A percentile compares a stretch with the other conserved stretches of the same genome.
phyloP scores from a whole-genome alignment of 2,797 vertebrate genomes.

The Podarcis lilfordi region DNA sequence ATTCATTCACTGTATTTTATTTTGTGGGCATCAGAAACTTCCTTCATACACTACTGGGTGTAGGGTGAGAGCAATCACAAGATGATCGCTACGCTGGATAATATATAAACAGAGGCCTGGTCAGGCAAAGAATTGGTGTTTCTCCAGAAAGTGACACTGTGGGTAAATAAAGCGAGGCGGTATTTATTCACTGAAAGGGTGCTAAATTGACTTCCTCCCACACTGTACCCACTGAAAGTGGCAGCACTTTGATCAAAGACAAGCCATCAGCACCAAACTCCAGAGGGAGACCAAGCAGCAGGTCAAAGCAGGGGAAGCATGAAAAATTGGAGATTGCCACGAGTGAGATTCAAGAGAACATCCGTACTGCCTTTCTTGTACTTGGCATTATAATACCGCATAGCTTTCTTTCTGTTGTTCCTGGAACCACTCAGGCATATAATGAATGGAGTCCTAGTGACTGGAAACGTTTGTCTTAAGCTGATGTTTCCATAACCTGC shows the following conservation, averaged over 20 bases:
- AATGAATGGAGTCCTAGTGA: constrained; percentile 83
- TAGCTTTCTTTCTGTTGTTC: constrained; percentile 78
- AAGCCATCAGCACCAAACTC: constrained; percentile 23
- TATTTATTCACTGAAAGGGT: constrained; percentile 11
- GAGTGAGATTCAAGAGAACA: constrained; percentile 73
- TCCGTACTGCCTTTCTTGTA: constrained; percentile 73
- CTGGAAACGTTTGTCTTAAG: constrained; percentile 76
- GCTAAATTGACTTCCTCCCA: background rate
- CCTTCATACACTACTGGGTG: background rate
- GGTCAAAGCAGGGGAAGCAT: constrained; percentile 55
- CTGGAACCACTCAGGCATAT: constrained; percentile 81
- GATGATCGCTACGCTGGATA: background rate
- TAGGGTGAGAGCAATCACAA: background rate
- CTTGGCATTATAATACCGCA: constrained; percentile 79
- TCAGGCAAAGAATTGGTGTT: background rate
- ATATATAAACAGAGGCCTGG: background rate
- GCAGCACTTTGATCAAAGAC: background rate
- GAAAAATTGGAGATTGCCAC: constrained; percentile 51
- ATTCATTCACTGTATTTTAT: background rate
- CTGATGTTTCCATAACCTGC: constrained; percentile 80
- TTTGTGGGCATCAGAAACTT: background rate
- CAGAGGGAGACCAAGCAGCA: constrained; percentile 39
- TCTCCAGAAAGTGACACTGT: background rate
- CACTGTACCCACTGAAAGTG: background rate
- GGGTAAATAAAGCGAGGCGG: background rate